phyloP scores from a whole-genome alignment of 2,888 invertebrate genomes.

The Drosophila fulvimacula region DNA sequence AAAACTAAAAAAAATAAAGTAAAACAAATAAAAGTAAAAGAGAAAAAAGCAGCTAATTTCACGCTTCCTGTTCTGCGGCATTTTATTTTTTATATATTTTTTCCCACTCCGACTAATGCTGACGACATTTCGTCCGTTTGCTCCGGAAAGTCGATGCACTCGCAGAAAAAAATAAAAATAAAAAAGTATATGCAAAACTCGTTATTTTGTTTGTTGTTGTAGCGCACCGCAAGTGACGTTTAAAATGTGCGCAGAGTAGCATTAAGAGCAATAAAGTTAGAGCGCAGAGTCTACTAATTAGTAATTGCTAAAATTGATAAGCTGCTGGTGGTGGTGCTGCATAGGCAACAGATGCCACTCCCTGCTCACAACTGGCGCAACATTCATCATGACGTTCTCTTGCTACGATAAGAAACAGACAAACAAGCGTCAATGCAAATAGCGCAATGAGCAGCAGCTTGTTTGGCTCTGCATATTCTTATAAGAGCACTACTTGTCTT shows the following conservation, averaged over 20 bases:
- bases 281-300: background rate
- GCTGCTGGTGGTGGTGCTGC: constrained; percentile 22
- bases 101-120: constrained; percentile 53
- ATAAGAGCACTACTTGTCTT: constrained; percentile 16
- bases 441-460: constrained; percentile 21
- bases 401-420: constrained; percentile 29
- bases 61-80: constrained; percentile 44
- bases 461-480: constrained; percentile 3
- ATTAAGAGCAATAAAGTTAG: constrained; percentile 1
- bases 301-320: constrained; percentile 35
- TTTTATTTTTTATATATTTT: constrained; percentile 17
- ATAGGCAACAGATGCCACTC: constrained; percentile 2
- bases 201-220: constrained; percentile 38
- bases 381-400: constrained; percentile 21
- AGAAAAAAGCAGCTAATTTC: constrained; percentile 38
- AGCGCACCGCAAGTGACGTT: constrained; percentile 19
- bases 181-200: constrained; percentile 45
- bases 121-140: constrained; percentile 45
- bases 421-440: constrained; percentile 31
- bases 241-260: constrained; percentile 23
- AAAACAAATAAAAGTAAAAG: constrained; percentile 11
- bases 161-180: constrained; percentile 20
- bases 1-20: constrained; percentile 1
- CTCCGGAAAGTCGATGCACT: constrained; percentile 67
- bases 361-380: constrained; percentile 23